phyloP scores from a whole-genome alignment of 2,888 invertebrate genomes.

The Stenurella melanura region DNA sequence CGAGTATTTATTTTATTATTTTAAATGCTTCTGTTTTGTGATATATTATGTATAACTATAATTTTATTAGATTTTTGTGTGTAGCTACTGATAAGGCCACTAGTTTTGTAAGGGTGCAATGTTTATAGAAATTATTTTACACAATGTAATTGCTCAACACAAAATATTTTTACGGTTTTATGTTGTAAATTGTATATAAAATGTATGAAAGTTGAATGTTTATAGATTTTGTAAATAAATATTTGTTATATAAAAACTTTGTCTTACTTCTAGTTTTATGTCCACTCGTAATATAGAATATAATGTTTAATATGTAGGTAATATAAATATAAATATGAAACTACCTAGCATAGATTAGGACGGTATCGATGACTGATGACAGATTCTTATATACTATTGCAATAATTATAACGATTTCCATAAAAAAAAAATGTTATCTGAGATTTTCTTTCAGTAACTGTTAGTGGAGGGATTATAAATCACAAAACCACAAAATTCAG shows the following conservation, averaged over 20 bases:
- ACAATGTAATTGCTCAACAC: slow-evolving; percentile 58
- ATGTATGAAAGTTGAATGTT: slow-evolving; percentile 55
- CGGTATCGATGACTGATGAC: no score
- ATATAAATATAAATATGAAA: no score
- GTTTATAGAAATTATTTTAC: slow-evolving; percentile 47
- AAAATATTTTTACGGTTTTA: slow-evolving; percentile 44
- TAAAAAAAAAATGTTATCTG: no score
- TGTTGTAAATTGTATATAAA: slow-evolving; percentile 52
- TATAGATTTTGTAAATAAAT: slow-evolving; percentile 59
- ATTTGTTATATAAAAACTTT: slow-evolving; percentile 46
- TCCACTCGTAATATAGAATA: no score
- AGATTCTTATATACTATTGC: no score
- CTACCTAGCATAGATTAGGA: no score
- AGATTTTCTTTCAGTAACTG: no score
- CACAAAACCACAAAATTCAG: no score
- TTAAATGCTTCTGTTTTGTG: slow-evolving; percentile 45
- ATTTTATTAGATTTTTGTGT: slow-evolving; percentile 21
- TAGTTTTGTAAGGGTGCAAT: slow-evolving; percentile 58
- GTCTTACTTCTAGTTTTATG: neutral
- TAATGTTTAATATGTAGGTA: no score
- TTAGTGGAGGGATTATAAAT: no score
- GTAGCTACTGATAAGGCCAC: slow-evolving; percentile 7
- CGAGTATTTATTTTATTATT: slow-evolving; percentile 41
- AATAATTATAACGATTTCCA: no score
- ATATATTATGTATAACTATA: slow-evolving; percentile 37